Conservation (phyloP, 2,113 vertebrate species). For the Lagopus leucura region DNA sequence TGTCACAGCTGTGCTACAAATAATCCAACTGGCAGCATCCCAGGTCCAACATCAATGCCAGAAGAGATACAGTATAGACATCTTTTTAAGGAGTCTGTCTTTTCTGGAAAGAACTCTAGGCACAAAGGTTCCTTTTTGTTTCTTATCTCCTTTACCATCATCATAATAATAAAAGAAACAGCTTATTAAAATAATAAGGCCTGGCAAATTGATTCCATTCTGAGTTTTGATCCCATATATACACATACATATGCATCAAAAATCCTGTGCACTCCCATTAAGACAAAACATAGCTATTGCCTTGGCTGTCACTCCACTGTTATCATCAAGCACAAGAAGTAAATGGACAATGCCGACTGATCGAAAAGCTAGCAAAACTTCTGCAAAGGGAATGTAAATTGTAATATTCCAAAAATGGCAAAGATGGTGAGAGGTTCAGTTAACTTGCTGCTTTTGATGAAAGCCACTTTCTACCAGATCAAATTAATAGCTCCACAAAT, state of each 20-base stretch:
- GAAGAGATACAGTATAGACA: not conserved
- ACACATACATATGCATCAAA: not conserved
- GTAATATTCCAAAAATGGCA: not conserved
- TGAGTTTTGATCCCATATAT: not conserved
- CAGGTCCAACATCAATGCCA: not conserved
- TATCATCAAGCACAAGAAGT: not conserved
- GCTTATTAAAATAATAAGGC: not conserved
- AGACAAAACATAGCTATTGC: not conserved
- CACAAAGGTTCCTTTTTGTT: not conserved
- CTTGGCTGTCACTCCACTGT: not conserved
- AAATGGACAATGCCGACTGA: not conserved
- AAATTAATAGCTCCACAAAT: not conserved
- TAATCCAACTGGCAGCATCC: not conserved
- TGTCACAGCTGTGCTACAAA: not conserved
- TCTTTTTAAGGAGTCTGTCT: not conserved
- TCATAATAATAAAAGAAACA: not conserved
- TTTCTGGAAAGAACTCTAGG: not conserved
- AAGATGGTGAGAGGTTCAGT: rapidly evolving
- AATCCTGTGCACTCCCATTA: not conserved
- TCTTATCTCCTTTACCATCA: not conserved
- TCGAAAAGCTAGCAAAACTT: not conserved
- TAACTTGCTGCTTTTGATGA: not conserved
- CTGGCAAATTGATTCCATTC: not conserved
- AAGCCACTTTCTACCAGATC: not conserved
- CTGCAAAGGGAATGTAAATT: not conserved